Conservation (phyloP, 2,113 vertebrate genomes). For the Craseonycteris thonglongyai region DNA sequence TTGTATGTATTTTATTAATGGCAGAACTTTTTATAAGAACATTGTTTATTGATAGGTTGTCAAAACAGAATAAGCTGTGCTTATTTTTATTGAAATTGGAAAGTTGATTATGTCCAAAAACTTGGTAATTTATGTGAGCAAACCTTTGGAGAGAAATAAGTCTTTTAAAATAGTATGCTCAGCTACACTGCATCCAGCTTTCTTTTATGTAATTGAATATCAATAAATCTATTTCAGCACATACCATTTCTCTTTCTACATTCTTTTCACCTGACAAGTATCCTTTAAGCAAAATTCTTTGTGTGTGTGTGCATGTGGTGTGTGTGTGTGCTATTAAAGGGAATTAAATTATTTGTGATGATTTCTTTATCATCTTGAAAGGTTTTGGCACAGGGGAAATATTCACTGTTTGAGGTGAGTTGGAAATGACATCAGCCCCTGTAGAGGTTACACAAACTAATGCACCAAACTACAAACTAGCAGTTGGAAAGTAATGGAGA, state of each 20-base stretch:
- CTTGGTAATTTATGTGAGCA: slow-evolving; percentile 62
- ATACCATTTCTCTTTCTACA: slow-evolving; percentile 32
- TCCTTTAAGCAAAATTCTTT: slow-evolving; percentile 51
- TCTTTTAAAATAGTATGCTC: slow-evolving; percentile 51
- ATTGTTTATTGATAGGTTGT: slow-evolving; percentile 48
- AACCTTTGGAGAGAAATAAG: slow-evolving; percentile 49
- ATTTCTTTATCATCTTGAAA: slow-evolving; percentile 43
- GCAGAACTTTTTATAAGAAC: slow-evolving; percentile 18
- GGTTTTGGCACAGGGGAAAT: not conserved
- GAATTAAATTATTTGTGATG: slow-evolving; percentile 55
- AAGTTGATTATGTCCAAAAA: slow-evolving; percentile 55
- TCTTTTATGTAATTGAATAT: slow-evolving; percentile 65
- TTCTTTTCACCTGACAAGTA: not conserved
- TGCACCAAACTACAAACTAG: not conserved
- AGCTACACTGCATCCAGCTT: slow-evolving; percentile 32
- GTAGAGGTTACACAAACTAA: slow-evolving; percentile 21
- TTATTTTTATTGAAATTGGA: slow-evolving; percentile 63
- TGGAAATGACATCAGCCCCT: slow-evolving; percentile 41
- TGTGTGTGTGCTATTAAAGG: not conserved
- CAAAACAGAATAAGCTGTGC: slow-evolving; percentile 50
- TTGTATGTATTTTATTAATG: slow-evolving; percentile 46
- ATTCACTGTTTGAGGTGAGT: not conserved
- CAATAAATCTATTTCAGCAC: slow-evolving; percentile 47
- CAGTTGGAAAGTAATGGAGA: slow-evolving; percentile 1
- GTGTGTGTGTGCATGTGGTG: not conserved